These are phyloP conservation scores for Argyrosomus regius DNA, from an alignment of 2,797 vertebrate species.

Conservation along the genomic window DNA sequence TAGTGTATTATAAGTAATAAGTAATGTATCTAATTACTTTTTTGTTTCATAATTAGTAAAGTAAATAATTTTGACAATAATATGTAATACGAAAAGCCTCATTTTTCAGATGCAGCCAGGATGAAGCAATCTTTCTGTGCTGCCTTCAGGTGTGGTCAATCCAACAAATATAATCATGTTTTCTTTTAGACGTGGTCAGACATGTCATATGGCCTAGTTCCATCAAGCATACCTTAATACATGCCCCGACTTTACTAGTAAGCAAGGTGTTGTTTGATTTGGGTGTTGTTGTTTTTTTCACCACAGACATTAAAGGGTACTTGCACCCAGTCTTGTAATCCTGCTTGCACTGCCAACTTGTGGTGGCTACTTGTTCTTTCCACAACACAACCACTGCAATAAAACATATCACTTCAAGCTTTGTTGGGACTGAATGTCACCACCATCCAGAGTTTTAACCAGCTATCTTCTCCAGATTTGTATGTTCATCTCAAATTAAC, in stretches of 20 bases:
- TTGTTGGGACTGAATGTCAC: background rate
- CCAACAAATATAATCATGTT: background rate
- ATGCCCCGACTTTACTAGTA: background rate
- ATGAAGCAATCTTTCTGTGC: background rate
- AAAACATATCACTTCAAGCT: background rate
- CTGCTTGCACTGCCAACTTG: background rate
- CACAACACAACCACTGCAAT: background rate
- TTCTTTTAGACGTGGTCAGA: background rate
- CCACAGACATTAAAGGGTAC: background rate
- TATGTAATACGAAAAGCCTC: too few species aligned
- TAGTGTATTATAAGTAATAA: too few species aligned
- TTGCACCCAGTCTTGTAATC: background rate
- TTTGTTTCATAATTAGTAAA: too few species aligned
- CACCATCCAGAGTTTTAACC: background rate
- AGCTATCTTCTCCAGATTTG: background rate
- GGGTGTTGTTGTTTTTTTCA: background rate
- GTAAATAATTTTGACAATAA: too few species aligned
- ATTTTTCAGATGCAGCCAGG: background rate
- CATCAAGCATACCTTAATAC: background rate
- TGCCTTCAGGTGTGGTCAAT: background rate
- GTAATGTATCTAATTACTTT: too few species aligned
- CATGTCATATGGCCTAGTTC: background rate
- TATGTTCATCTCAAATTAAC: background rate
- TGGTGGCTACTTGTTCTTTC: background rate
- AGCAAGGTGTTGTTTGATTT: background rate